These are phyloP conservation scores for Drosophila repleta DNA, from an alignment of 1,140 invertebrate species.

Conservation along the genomic window DNA sequence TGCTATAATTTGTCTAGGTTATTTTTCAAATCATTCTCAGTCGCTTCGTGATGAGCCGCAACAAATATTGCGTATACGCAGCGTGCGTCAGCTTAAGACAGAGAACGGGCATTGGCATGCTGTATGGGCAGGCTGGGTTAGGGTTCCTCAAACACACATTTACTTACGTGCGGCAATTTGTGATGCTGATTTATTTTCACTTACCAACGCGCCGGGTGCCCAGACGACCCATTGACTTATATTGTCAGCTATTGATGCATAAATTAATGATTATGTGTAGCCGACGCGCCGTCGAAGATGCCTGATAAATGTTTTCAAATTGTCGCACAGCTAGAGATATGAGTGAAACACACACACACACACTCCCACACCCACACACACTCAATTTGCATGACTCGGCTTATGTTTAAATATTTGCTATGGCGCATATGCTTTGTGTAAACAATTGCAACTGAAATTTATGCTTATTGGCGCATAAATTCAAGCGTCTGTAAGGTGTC, in stretches of 20 bases:
- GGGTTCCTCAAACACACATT: slow-evolving; percentile 35
- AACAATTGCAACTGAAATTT: slow-evolving; percentile 71
- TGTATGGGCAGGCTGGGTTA: slow-evolving; percentile 7
- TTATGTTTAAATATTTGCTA: slow-evolving; percentile 49
- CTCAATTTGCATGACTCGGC: slow-evolving; percentile 30
- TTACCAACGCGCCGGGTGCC: slow-evolving; percentile 56
- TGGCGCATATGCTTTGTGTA: slow-evolving; percentile 58
- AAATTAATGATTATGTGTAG: slow-evolving; percentile 77
- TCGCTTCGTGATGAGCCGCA: not conserved
- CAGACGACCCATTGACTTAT: slow-evolving; percentile 80
- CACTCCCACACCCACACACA: slow-evolving; percentile 13
- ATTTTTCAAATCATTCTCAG: not conserved
- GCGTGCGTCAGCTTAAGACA: slow-evolving; percentile 8
- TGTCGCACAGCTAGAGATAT: slow-evolving; percentile 22
- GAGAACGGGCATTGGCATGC: not conserved
- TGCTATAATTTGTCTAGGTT: not conserved
- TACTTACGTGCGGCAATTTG: slow-evolving; percentile 74
- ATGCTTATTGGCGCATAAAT: slow-evolving; percentile 76
- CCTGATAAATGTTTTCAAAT: slow-evolving; percentile 49
- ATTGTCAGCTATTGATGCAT: slow-evolving; percentile 81
- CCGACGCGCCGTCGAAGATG: slow-evolving; percentile 23
- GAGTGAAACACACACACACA: not conserved
- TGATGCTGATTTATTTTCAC: slow-evolving; percentile 77
- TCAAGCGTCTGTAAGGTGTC: slow-evolving; percentile 62
- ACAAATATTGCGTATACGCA: slow-evolving; percentile 36